Evolutionary conservation across 2,797 vertebrate species (phyloP).

Genomic region (Tinamus major): DNA sequence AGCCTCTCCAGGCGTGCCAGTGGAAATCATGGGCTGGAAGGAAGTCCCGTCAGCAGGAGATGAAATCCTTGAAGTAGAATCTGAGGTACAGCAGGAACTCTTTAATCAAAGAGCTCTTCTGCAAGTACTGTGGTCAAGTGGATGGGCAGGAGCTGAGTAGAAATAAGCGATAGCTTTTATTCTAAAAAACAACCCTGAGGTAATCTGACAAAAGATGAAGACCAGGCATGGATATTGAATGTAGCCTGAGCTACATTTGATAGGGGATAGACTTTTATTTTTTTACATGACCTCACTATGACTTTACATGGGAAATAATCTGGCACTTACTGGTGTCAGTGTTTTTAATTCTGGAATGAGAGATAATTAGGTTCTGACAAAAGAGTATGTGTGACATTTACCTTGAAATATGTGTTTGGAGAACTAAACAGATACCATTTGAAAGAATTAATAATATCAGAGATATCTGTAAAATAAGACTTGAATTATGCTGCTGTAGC

Average conservation of each 20-base stretch:
- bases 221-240: accelerated
- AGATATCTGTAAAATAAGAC: not conserved
- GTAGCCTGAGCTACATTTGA: not conserved
- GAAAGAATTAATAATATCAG: not conserved
- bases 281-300: not conserved
- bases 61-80: conserved; percentile 92
- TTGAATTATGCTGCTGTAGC: not conserved
- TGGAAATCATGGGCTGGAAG: conserved; percentile 94
- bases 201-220: not conserved
- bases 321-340: not conserved
- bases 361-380: not conserved
- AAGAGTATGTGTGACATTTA: not conserved
- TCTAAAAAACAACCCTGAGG: not conserved
- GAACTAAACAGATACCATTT: not conserved
- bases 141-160: not conserved
- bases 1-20: conserved; percentile 85
- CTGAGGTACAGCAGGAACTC: conserved; percentile 85
- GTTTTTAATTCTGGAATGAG: not conserved
- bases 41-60: conserved; percentile 92
- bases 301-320: not conserved
- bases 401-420: not conserved
- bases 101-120: not conserved
- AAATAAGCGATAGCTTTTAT: not conserved
- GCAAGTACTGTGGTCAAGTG: not conserved
- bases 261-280: not conserved